A percentile compares a stretch with the other conserved stretches of the same genome.
These are phyloP conservation scores for Tupaia tana DNA, from an alignment of 2,113 vertebrate genomes.

Conservation along the genomic window DNA sequence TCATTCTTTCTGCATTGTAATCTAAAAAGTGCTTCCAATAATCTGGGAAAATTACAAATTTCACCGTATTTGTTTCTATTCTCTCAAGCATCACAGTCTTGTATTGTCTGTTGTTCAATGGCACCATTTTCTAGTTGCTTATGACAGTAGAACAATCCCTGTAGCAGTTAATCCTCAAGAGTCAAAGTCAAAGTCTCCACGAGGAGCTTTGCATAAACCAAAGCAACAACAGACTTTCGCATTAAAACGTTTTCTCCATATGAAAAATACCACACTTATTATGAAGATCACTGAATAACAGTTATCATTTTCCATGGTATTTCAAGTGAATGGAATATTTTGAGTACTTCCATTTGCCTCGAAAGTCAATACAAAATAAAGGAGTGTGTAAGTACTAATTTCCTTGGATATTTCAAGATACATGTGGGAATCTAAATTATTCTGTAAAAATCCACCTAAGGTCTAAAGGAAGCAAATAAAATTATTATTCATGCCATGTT, in stretches of 20 bases:
- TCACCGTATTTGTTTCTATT: conserved; percentile 37
- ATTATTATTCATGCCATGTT: conserved; percentile 28
- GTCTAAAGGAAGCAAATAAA: conserved; percentile 57
- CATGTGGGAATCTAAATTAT: neutral
- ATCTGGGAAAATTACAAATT: neutral
- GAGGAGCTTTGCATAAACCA: conserved; percentile 27
- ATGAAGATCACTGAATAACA: neutral
- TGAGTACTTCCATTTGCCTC: neutral
- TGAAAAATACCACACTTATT: neutral
- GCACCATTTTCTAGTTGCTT: neutral
- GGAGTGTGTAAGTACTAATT: neutral
- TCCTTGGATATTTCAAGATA: conserved; percentile 16
- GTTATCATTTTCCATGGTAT: neutral
- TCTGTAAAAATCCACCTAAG: conserved; percentile 39
- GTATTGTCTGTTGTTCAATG: neutral
- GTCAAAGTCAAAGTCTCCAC: neutral
- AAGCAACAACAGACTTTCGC: conserved; percentile 1
- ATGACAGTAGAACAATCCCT: neutral
- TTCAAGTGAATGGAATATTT: conserved; percentile 37
- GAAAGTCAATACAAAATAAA: neutral
- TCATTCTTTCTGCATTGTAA: neutral
- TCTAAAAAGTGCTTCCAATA: neutral
- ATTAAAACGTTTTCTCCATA: neutral
- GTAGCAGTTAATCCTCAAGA: conserved; percentile 13
- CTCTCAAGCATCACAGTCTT: neutral